Evolutionary conservation across 2,113 vertebrate genomes (phyloP), one percentile per base, ranked within the genome.

Genomic region (Anthoscopus minutus): DNA sequence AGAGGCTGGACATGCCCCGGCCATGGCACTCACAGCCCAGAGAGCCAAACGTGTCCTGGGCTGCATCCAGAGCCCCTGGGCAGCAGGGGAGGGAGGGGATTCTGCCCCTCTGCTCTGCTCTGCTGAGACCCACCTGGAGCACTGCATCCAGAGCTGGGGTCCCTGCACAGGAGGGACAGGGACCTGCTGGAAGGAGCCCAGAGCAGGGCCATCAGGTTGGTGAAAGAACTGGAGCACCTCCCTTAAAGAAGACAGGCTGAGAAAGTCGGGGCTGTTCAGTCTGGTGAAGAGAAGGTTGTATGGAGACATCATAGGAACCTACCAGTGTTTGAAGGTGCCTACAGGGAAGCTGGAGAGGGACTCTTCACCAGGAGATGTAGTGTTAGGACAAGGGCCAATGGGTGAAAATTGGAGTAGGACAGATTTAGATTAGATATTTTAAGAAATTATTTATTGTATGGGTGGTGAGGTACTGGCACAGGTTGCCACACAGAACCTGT

Each of bases 121-220:
- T 71, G 66, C 4, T 72, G 17, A 72, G 50, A 64, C n/a, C 48
- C 50, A 48, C 27, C 50, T 72, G 66, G 50, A 80, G 35, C 31
- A 1, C 56, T 61, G 56, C 65, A 80, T 5, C 25, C 58, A 72
- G 57, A 2, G 1, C 57, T 80, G 74, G 65, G n/a, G 7, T 16
- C 20, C 19, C 64, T 10, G 40, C 35, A 56, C 4, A 2, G 57
- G 7, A 44, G 0, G 15, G 25, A 64, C 42, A 48, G 8, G 8
- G 21, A 50, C 21, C 50, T 42, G 31, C 3, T 50, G 44, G 8
- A 9, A 15, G 0, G 0, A 56, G 23, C 2, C 4, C 37, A 44
- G 58, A 64, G n/a, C 6, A 10, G 25, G 25, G 15, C 15, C 28
- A 38, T 10, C 8, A 61, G 35, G 30, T 2, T 50, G 47, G 15